Evolutionary conservation across 2,888 invertebrate genomes (phyloP).

Genomic region (Agrotis puta): DNA sequence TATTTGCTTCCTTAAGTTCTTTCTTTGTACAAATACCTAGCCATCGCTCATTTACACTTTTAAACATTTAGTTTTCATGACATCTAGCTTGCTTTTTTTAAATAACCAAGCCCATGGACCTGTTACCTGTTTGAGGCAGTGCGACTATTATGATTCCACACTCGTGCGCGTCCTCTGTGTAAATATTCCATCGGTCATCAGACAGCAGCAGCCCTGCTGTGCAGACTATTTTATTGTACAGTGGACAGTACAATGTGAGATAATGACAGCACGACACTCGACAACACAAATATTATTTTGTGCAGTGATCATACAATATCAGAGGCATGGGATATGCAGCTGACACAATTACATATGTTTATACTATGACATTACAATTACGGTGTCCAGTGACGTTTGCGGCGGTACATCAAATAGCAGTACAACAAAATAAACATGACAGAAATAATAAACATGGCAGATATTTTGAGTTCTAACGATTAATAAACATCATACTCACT

Average conservation of each 20-base stretch:
- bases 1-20: too few species aligned
- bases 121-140: too few species aligned
- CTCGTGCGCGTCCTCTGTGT: too few species aligned
- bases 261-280: conserved; percentile 42
- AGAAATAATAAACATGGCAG: too few species aligned
- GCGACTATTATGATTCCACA: too few species aligned
- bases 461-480: too few species aligned
- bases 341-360: conserved; percentile 1
- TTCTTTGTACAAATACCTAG: too few species aligned
- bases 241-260: conserved; percentile 33
- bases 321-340: background rate
- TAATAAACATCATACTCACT: too few species aligned
- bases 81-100: too few species aligned
- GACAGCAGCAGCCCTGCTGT: conserved; percentile 30
- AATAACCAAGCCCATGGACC: too few species aligned
- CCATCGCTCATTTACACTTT: too few species aligned
- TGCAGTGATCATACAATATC: conserved; percentile 36
- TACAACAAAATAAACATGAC: background rate
- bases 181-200: background rate
- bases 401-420: conserved; percentile 1
- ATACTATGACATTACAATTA: background rate
- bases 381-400: conserved; percentile 21
- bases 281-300: conserved; percentile 45
- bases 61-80: too few species aligned
- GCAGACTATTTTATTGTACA: conserved; percentile 37